Percentiles rank a stretch among this genome's conserved stretches.
Evolutionary conservation across 1,140 invertebrate species (phyloP).

Genomic region (Drosophila bocqueti): DNA sequence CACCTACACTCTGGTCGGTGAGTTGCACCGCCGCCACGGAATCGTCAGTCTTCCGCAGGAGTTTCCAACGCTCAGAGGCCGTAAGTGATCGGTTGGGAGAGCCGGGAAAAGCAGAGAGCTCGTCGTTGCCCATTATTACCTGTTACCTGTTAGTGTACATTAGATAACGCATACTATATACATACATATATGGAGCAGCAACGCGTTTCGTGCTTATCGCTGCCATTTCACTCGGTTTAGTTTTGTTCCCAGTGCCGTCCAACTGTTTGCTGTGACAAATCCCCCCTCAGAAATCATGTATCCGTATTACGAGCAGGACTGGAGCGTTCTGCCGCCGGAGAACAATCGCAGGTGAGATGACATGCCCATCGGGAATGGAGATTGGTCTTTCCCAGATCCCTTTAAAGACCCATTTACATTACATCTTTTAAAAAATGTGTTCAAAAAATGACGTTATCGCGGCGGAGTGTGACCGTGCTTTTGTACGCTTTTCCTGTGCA

Average conservation of each 20-base stretch:
- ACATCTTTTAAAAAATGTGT: conserved; percentile 12
- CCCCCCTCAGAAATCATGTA: conserved; percentile 86
- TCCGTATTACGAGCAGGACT: conserved; percentile 91
- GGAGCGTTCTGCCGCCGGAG: conserved; percentile 92
- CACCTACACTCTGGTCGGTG: conserved; percentile 12
- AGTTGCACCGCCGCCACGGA: conserved; percentile 32
- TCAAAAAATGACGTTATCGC: conserved; percentile 38
- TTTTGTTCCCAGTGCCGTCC: conserved; percentile 31
- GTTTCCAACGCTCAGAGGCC: conserved; percentile 53
- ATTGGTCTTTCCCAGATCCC: background rate
- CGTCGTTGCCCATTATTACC: conserved; percentile 3
- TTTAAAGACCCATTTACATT: background rate
- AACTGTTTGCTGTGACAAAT: conserved; percentile 42
- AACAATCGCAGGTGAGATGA: conserved; percentile 90
- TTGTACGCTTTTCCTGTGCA: background rate
- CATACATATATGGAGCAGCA: conserved; percentile 53
- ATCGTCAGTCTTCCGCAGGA: conserved; percentile 61
- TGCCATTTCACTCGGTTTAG: conserved; percentile 47
- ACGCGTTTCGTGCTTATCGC: conserved; percentile 62
- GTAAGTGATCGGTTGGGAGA: conserved; percentile 15
- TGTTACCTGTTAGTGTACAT: conserved; percentile 73
- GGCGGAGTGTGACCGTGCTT: conserved; percentile 27
- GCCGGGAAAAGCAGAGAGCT: conserved; percentile 38
- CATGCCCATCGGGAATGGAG: background rate
- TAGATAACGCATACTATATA: conserved; percentile 63